phyloP scores from a whole-genome alignment of 2,113 vertebrate genomes.

The Chroicocephalus ridibundus region DNA sequence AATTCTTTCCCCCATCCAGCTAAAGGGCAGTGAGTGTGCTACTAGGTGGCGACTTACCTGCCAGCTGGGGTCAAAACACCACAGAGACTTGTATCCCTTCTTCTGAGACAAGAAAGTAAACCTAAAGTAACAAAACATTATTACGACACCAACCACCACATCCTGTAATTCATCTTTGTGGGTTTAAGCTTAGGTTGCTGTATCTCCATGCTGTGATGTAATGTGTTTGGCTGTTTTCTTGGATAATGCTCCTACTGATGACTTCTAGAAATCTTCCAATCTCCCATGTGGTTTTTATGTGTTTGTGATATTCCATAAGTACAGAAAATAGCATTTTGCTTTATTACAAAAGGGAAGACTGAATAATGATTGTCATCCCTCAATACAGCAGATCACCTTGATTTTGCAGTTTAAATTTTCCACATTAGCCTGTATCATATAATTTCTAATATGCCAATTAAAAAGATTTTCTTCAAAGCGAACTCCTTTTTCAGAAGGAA shows the following conservation, averaged over 20 bases:
- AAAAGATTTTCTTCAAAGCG: conserved; percentile 29
- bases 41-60: not conserved
- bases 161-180: not conserved
- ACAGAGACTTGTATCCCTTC: not conserved
- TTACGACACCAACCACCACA: not conserved
- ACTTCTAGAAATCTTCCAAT: conserved; percentile 17
- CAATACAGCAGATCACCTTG: not conserved
- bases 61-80: not conserved
- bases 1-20: fast-evolving
- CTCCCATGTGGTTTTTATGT: not conserved
- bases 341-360: not conserved
- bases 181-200: not conserved
- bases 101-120: not conserved
- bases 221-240: not conserved
- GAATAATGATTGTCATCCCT: not conserved
- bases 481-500: not conserved
- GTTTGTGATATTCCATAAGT: not conserved
- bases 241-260: not conserved
- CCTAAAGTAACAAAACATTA: not conserved
- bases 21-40: not conserved
- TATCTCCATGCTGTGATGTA: not conserved
- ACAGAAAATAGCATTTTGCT: not conserved
- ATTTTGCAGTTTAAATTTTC: conserved; percentile 51
- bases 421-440: not conserved
- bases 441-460: conserved; percentile 31